Evolutionary conservation across 2,113 vertebrate species (phyloP).

Genomic region (human): GRCh38 chr7:57708001-57708500

Average conservation of each 20-base stretch:
- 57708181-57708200: not conserved
- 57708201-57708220: not conserved
- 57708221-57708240: slow-evolving; percentile 25
- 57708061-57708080: not conserved
- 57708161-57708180: not conserved
- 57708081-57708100: not conserved
- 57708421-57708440: slow-evolving; percentile 42
- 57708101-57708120: not conserved
- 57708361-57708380: slow-evolving; percentile 67
- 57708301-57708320: slow-evolving; percentile 30
- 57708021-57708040: not conserved
- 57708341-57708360: slow-evolving; percentile 68
- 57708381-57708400: slow-evolving; percentile 26
- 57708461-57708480: no score
- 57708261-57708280: slow-evolving; percentile 23
- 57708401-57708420: slow-evolving; percentile 63
- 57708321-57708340: slow-evolving; percentile 63
- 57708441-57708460: slow-evolving; percentile 36
- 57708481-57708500: no score
- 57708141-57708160: not conserved
- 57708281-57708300: slow-evolving; percentile 9
- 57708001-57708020: not conserved
- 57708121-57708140: not conserved
- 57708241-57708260: slow-evolving; percentile 43
- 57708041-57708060: not conserved